Conservation (phyloP, 2,888 invertebrate species). For the Ophraella communa region DNA sequence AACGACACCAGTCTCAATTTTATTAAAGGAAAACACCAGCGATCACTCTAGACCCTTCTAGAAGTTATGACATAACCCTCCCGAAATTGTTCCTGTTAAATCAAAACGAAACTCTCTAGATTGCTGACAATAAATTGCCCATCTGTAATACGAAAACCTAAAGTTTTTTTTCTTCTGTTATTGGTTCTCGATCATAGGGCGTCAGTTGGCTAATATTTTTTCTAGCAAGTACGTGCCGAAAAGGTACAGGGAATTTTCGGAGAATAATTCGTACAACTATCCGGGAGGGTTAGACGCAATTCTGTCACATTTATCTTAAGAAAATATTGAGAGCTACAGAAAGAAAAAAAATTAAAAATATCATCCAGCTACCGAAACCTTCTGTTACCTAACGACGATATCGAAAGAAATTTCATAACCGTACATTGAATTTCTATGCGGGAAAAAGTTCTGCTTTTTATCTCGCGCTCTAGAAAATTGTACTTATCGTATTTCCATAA, state of each 20-base stretch:
- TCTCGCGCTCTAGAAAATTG: not conserved
- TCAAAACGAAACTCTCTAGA: conserved; percentile 28
- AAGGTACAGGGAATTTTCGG: conserved; percentile 23
- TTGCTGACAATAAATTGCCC: conserved; percentile 32
- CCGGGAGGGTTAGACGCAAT: not conserved
- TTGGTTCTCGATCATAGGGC: conserved; percentile 28
- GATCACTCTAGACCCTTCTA: conserved; percentile 20
- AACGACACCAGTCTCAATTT: conserved; percentile 25
- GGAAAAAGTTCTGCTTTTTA: too few relatives aligned
- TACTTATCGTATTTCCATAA: not conserved
- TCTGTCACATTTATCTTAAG: not conserved
- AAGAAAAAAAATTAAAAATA: not conserved
- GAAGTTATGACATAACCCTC: conserved; percentile 27
- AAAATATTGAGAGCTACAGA: not conserved
- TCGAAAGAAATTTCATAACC: too few relatives aligned
- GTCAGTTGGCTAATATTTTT: conserved; percentile 42
- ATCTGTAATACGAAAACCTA: conserved; percentile 24
- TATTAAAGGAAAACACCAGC: conserved; percentile 28
- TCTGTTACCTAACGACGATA: too few relatives aligned
- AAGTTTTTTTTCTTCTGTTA: conserved; percentile 25
- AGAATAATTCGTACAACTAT: not conserved
- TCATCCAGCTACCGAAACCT: too few relatives aligned
- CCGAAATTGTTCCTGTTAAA: conserved; percentile 31
- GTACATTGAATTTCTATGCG: too few relatives aligned
- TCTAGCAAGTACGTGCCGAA: conserved; percentile 43